A percentile compares a stretch with the other conserved stretches of the same genome.
Evolutionary conservation across 2,888 invertebrate genomes (phyloP).

Genomic region (Rotaria macrura): DNA sequence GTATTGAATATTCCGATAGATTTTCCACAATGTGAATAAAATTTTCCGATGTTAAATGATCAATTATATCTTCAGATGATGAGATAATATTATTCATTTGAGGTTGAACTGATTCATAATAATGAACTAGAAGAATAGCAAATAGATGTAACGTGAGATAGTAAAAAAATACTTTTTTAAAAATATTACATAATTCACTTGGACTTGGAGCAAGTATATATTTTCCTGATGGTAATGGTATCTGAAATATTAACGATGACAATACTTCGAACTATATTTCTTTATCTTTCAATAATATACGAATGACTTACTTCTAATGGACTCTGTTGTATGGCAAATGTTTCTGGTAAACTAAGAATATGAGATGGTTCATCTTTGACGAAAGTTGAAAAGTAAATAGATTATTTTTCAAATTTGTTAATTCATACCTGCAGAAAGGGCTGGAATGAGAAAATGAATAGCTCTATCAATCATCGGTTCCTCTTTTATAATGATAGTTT

Average conservation of each 20-base stretch:
- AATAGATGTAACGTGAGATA: background rate
- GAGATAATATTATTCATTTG: background rate
- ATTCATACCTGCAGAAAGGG: background rate
- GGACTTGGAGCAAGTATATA: constrained; percentile 22
- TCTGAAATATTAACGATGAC: background rate
- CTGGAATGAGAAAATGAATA: constrained; percentile 9
- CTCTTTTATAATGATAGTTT: background rate
- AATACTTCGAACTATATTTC: background rate
- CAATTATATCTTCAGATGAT: background rate
- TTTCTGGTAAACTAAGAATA: constrained; percentile 14
- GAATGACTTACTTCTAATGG: background rate
- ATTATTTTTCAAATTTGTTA: background rate
- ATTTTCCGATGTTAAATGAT: background rate
- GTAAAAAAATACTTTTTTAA: background rate
- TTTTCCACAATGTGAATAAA: background rate
- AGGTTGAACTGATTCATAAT: constrained; percentile 15
- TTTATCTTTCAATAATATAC: background rate
- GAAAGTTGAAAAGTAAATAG: background rate
- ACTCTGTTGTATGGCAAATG: background rate
- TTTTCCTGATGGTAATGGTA: constrained; percentile 11
- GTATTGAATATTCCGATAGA: background rate
- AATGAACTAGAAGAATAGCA: background rate
- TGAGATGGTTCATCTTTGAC: constrained; percentile 4
- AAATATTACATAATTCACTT: constrained; percentile 1
- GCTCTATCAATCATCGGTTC: background rate